Evolutionary conservation across 2,888 invertebrate species (phyloP).

Genomic region (Drosophila helvetica): DNA sequence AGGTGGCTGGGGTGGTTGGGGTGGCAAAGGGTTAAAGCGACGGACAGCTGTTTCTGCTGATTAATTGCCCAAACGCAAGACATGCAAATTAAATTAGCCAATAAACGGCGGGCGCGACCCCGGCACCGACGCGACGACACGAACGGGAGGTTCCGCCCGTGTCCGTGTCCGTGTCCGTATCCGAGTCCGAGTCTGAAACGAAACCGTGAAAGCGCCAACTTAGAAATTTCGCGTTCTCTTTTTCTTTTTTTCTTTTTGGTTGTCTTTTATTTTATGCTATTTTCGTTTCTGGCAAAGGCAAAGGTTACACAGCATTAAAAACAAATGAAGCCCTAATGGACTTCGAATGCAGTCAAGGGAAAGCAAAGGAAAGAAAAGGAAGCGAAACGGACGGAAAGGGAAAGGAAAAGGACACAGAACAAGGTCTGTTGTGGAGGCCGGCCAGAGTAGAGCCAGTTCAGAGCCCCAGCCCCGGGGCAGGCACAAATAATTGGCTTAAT

Average conservation of each 20-base stretch:
- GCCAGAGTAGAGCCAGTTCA: conserved; percentile 39
- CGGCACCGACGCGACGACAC: background rate
- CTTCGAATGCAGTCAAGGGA: conserved; percentile 59
- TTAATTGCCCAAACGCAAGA: conserved; percentile 79
- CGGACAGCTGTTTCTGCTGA: conserved; percentile 77
- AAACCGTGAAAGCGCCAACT: conserved; percentile 78
- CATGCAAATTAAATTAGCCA: conserved; percentile 80
- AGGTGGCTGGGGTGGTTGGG: background rate
- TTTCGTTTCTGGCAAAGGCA: conserved; percentile 60
- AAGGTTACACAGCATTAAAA: conserved; percentile 79
- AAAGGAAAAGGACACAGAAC: conserved; percentile 16
- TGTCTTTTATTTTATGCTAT: conserved; percentile 66
- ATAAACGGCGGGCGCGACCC: conserved; percentile 71
- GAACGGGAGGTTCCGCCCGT: background rate
- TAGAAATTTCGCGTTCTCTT: conserved; percentile 34
- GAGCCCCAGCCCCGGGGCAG: conserved; percentile 33
- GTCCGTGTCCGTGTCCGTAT: background rate
- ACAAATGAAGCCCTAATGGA: conserved; percentile 79
- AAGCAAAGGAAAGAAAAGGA: conserved; percentile 35
- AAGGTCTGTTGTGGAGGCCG: conserved; percentile 13
- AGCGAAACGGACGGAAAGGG: conserved; percentile 27
- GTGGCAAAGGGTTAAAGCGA: conserved; percentile 66
- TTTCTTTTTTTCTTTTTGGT: conserved; percentile 13
- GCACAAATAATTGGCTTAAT: conserved; percentile 80
- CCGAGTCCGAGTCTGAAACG: conserved; percentile 4